These are phyloP conservation scores for Temnothorax curvispinosus DNA, from an alignment of 1,140 invertebrate species.

Conservation along the genomic window DNA sequence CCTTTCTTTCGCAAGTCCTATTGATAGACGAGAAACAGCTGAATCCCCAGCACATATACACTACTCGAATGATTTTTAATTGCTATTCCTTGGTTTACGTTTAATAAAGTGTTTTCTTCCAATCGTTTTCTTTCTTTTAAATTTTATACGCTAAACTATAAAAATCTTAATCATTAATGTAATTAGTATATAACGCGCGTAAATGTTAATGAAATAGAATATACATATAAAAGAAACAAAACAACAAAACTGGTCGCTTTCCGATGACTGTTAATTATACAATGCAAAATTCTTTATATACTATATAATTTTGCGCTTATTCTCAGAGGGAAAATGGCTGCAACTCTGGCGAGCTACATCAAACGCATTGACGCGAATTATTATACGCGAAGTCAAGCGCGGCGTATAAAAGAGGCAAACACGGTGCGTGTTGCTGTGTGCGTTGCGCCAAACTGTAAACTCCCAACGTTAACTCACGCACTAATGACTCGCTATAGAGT, in stretches of 20 bases:
- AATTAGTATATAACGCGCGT: too few species aligned
- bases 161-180: too few species aligned
- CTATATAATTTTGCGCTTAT: not conserved
- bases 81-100: too few species aligned
- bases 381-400: constrained; percentile 24
- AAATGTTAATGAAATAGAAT: not conserved
- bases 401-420: constrained; percentile 10
- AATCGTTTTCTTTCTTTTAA: too few species aligned
- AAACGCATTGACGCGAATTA: not conserved
- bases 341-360: not conserved
- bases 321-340: not conserved
- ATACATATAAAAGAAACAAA: not conserved
- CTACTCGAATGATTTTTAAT: too few species aligned
- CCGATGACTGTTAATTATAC: too few species aligned
- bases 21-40: too few species aligned
- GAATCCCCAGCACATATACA: too few species aligned
- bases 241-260: not conserved
- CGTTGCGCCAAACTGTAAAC: constrained; percentile 38
- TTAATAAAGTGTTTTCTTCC: too few species aligned
- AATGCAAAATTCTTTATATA: not conserved
- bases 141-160: too few species aligned
- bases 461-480: constrained; percentile 36
- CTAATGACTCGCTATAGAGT: constrained; percentile 51
- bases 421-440: constrained; percentile 14
- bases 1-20: too few species aligned